Conservation (phyloP, 2,888 invertebrate genomes). For the Hololepta plana region DNA sequence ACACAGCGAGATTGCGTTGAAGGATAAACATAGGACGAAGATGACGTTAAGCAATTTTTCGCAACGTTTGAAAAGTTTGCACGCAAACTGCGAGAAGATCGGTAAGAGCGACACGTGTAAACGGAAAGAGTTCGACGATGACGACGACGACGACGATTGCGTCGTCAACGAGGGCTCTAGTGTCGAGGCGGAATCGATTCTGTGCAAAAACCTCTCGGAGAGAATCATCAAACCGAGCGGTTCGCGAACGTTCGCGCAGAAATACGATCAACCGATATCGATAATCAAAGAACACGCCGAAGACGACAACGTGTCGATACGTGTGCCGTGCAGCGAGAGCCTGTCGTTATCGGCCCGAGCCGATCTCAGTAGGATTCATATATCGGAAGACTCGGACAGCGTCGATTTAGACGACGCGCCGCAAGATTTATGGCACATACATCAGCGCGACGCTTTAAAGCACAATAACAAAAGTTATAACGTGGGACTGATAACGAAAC, state of each 20-base stretch:
- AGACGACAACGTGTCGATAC: constrained; percentile 11
- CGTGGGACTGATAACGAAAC: constrained; percentile 18
- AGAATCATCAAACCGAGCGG: constrained; percentile 6
- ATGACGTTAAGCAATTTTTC: too few relatives aligned
- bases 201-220: too few relatives aligned
- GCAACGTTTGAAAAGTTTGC: too few relatives aligned
- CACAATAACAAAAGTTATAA: constrained; percentile 19
- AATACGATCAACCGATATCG: too few relatives aligned
- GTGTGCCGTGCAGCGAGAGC: constrained; percentile 15
- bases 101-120: constrained; percentile 5
- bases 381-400: constrained; percentile 23
- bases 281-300: constrained; percentile 17
- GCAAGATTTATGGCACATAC: constrained; percentile 23
- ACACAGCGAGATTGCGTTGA: constrained; percentile 22
- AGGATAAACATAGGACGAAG: constrained; percentile 25
- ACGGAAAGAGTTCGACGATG: constrained; percentile 1
- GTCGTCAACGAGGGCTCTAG: too few relatives aligned
- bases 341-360: constrained; percentile 15
- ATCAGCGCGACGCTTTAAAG: constrained; percentile 17
- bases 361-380: too few relatives aligned
- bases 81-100: too few relatives aligned
- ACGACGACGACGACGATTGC: constrained; percentile 3
- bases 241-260: constrained; percentile 9
- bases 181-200: constrained; percentile 5
- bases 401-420: constrained; percentile 22